phyloP scores from a whole-genome alignment of 2,113 vertebrate genomes.

The Indri indri region DNA sequence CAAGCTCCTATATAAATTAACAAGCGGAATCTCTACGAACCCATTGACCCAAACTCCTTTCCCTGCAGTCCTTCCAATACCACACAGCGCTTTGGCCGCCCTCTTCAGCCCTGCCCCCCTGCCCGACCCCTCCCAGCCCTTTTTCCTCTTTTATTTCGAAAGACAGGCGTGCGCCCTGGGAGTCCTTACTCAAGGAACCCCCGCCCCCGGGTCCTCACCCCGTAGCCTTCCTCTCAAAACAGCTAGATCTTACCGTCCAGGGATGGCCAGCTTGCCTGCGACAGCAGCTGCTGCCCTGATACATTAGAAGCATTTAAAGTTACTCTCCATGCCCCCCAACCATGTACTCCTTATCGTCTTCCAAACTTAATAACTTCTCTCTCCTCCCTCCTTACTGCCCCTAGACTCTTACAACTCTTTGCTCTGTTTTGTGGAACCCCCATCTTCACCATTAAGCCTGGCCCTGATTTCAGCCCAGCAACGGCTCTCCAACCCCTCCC shows the following conservation, averaged over 20 bases:
- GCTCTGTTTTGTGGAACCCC: background rate
- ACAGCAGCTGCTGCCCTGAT: background rate
- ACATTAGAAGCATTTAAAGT: background rate
- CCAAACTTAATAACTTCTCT: background rate
- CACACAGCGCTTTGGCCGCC: background rate
- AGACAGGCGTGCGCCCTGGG: too few species aligned
- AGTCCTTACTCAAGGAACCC: too few species aligned
- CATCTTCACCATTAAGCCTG: background rate
- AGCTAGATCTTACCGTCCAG: background rate
- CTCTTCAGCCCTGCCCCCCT: background rate
- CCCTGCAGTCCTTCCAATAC: background rate
- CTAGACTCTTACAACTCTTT: background rate
- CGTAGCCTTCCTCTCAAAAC: background rate
- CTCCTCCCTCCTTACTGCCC: background rate
- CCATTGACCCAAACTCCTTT: background rate
- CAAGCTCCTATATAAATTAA: background rate
- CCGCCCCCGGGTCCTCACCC: too few species aligned
- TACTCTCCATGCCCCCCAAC: accelerated
- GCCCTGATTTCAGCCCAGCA: background rate
- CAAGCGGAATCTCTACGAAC: background rate
- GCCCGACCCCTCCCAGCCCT: background rate
- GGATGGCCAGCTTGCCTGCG: background rate
- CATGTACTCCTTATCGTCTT: background rate
- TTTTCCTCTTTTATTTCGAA: background rate
- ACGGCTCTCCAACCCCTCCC: too few species aligned